Conservation (phyloP, 2,797 vertebrate species). For the Nyctibius grandis region DNA sequence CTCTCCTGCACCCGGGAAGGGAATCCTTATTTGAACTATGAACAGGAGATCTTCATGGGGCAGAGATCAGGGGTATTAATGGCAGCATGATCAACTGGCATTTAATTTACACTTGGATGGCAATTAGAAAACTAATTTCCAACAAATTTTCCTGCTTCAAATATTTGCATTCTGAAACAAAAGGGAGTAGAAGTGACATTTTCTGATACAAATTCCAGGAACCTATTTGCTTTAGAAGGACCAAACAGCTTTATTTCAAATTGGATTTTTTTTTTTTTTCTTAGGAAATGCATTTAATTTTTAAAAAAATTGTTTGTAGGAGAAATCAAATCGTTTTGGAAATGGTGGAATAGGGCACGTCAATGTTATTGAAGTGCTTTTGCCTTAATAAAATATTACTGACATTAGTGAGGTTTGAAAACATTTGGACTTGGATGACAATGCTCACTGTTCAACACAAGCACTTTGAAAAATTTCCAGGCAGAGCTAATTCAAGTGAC, state of each 20-base stretch:
- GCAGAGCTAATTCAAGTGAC: background rate
- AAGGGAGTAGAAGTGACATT: background rate
- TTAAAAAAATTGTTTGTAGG: rapidly evolving
- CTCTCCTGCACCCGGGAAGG: background rate
- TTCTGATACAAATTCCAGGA: background rate
- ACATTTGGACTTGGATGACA: background rate
- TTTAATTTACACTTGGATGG: background rate
- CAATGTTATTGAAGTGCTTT: background rate
- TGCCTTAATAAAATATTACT: background rate
- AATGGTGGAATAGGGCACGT: background rate
- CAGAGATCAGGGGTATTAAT: background rate
- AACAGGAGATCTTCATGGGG: background rate
- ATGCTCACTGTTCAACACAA: rapidly evolving
- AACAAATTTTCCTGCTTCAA: background rate
- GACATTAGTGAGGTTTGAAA: background rate
- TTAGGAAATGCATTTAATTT: background rate
- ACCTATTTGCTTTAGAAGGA: background rate
- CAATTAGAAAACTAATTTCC: background rate
- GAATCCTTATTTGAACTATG: background rate
- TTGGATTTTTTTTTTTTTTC: background rate
- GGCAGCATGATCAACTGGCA: background rate
- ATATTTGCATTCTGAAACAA: background rate
- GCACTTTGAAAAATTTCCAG: background rate
- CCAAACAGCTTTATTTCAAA: background rate
- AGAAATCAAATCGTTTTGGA: background rate